A percentile compares a stretch with the other conserved stretches of the same genome.
Evolutionary conservation across 2,113 vertebrate species (phyloP).

Genomic region (Saccopteryx leptura): DNA sequence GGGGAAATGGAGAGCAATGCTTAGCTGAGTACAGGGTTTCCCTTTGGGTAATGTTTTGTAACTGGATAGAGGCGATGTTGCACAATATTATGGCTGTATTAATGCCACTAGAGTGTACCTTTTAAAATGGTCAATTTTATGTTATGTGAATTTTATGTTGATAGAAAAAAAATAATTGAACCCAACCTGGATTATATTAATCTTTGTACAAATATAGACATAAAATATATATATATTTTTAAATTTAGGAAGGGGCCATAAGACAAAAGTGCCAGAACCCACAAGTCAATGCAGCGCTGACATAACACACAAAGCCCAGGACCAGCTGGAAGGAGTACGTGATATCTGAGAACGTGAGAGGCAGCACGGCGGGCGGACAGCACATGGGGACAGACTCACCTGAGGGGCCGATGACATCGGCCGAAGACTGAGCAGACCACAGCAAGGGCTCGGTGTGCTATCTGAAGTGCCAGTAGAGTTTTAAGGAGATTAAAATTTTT

Average conservation of each 20-base stretch:
- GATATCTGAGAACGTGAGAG: neutral
- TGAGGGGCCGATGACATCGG: neutral
- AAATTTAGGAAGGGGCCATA: neutral
- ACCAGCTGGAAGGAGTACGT: fast-evolving
- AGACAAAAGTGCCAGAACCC: neutral
- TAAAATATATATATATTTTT: neutral
- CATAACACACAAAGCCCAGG: neutral
- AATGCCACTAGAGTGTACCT: neutral
- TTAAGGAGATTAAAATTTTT: neutral
- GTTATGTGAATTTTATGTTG: conserved; percentile 9
- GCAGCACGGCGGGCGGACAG: neutral
- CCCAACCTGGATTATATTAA: neutral
- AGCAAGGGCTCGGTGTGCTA: neutral
- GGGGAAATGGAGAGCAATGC: neutral
- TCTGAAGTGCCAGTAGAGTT: neutral
- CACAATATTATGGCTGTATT: neutral
- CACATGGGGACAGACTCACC: too few species aligned
- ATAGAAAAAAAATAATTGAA: conserved; percentile 38
- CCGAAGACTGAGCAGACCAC: neutral
- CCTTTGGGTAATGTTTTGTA: neutral
- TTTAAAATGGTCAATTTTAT: neutral
- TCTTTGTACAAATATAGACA: neutral
- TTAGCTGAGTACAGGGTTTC: neutral
- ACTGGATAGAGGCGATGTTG: neutral
- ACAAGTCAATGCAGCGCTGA: neutral